phyloP scores from a whole-genome alignment of 2,888 invertebrate species.

The Pachliopta kotzebuea region DNA sequence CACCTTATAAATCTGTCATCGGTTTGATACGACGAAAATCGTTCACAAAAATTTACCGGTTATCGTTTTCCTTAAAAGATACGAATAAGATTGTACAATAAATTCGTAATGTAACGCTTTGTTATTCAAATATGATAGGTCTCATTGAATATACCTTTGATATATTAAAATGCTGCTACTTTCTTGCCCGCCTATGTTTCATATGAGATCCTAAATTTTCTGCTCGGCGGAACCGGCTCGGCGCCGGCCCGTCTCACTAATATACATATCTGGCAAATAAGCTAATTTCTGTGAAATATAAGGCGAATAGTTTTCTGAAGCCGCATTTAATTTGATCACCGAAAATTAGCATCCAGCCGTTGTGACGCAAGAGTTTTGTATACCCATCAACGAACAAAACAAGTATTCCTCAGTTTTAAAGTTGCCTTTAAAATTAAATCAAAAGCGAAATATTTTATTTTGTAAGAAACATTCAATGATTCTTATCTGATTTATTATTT shows the following conservation, averaged over 20 bases:
- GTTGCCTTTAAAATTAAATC: background rate
- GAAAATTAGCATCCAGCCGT: conserved; percentile 37
- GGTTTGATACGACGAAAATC: too few species aligned
- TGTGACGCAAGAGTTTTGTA: conserved; percentile 23
- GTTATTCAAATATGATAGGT: background rate
- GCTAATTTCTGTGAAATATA: conserved; percentile 63
- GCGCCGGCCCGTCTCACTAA: conserved; percentile 59
- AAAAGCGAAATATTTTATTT: too few species aligned
- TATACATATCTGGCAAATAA: conserved; percentile 53
- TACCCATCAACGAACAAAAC: background rate
- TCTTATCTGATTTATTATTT: too few species aligned
- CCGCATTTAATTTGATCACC: conserved; percentile 43
- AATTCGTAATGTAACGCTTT: too few species aligned
- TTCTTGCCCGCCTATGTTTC: conserved; percentile 27
- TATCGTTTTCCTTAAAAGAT: too few species aligned
- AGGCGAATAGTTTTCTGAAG: conserved; percentile 44
- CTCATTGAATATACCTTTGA: conserved; percentile 3
- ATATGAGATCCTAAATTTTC: conserved; percentile 44
- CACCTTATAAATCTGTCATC: too few species aligned
- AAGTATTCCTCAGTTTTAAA: background rate
- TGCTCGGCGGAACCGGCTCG: conserved; percentile 46
- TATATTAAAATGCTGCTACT: conserved; percentile 18
- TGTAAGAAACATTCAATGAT: too few species aligned
- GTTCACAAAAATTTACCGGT: too few species aligned
- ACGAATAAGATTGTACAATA: too few species aligned